These are phyloP conservation scores for Mugil cephalus DNA, from an alignment of 2,113 vertebrate species.

Conservation along the genomic window DNA sequence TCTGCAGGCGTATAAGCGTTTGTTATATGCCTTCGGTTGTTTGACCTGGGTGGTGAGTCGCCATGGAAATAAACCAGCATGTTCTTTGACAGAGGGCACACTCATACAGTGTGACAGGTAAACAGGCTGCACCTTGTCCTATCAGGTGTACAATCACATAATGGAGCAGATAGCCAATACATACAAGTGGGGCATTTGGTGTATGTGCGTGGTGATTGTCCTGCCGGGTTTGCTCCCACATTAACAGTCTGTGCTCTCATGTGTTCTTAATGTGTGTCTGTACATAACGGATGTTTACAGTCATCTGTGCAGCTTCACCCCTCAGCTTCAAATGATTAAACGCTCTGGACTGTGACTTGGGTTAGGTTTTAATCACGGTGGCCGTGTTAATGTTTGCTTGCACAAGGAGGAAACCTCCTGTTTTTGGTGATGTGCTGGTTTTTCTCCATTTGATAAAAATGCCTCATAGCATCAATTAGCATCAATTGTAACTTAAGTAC, in stretches of 20 bases:
- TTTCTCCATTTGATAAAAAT: too few species aligned
- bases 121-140: conserved; percentile 37
- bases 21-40: background rate
- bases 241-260: conserved; percentile 20
- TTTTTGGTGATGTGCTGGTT: background rate
- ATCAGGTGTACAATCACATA: conserved; percentile 16
- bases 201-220: background rate
- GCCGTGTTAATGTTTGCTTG: too few species aligned
- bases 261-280: too few species aligned
- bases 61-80: conserved; percentile 3
- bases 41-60: conserved; percentile 24
- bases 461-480: too few species aligned
- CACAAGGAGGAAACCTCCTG: too few species aligned
- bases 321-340: too few species aligned
- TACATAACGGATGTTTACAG: background rate
- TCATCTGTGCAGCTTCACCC: too few species aligned
- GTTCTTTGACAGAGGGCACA: background rate
- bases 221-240: background rate
- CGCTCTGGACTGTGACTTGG: too few species aligned
- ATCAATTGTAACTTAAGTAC: too few species aligned
- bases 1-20: background rate
- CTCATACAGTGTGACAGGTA: background rate
- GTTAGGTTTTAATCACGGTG: too few species aligned
- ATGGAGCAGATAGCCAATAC: background rate
- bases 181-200: background rate